These are phyloP conservation scores for Tursiops truncatus DNA, from an alignment of 2,113 vertebrate genomes.

Conservation along the genomic window DNA sequence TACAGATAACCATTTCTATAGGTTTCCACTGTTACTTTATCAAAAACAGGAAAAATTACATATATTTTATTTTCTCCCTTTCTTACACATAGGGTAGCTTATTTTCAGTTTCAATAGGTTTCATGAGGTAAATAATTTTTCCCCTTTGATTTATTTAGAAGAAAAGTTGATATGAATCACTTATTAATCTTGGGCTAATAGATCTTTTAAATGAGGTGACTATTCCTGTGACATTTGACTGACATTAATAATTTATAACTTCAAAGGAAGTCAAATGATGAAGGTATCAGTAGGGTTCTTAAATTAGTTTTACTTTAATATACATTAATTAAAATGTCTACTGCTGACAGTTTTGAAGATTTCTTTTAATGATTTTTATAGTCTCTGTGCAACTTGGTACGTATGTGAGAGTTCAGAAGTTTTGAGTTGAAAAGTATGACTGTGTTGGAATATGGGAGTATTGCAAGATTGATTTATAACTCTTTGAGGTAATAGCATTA, in stretches of 20 bases:
- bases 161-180: not conserved
- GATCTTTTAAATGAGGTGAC: not conserved
- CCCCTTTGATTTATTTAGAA: not conserved
- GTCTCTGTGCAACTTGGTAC: not conserved
- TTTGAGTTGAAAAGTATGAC: not conserved
- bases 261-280: constrained; percentile 40
- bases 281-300: constrained; percentile 15
- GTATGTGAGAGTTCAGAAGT: not conserved
- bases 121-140: not conserved
- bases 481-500: not conserved
- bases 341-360: not conserved
- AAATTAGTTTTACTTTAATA: constrained; percentile 22
- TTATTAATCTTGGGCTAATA: constrained; percentile 27
- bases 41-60: not conserved
- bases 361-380: not conserved
- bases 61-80: not conserved
- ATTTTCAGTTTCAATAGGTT: not conserved
- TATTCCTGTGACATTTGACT: constrained; percentile 55
- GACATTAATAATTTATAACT: constrained; percentile 37
- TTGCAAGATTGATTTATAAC: not conserved
- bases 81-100: not conserved
- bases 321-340: constrained; percentile 34
- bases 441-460: not conserved
- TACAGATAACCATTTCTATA: not conserved
- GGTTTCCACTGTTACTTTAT: not conserved